phyloP scores from a whole-genome alignment of 2,113 vertebrate genomes.

The Corythornis cristatus region DNA sequence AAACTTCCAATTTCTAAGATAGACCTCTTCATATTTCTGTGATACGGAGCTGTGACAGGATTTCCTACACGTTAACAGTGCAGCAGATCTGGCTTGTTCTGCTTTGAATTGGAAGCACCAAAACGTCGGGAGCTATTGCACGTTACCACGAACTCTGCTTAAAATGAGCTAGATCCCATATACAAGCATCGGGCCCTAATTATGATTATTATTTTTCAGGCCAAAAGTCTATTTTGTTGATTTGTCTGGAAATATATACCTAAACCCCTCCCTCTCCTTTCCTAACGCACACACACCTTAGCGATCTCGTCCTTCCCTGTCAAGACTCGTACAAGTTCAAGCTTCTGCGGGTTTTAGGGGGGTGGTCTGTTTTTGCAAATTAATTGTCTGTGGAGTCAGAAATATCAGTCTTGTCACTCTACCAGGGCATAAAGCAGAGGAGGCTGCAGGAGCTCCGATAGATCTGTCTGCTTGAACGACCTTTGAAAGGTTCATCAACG shows the following conservation, averaged over 20 bases:
- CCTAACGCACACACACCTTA: neutral
- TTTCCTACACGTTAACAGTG: neutral
- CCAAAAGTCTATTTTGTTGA: neutral
- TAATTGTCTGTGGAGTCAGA: slow-evolving; percentile 48
- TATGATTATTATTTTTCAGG: neutral
- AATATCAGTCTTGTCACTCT: slow-evolving; percentile 47
- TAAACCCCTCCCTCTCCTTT: neutral
- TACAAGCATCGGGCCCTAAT: neutral
- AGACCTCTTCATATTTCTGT: neutral
- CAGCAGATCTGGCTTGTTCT: neutral
- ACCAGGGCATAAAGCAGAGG: neutral
- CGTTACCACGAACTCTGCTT: neutral
- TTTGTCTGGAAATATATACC: neutral
- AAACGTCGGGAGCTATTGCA: neutral
- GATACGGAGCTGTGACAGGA: rapidly evolving
- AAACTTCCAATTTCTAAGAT: neutral
- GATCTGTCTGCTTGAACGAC: neutral
- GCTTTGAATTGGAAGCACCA: neutral
- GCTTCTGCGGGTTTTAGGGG: neutral
- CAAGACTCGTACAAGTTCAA: neutral
- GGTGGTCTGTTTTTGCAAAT: slow-evolving; percentile 45
- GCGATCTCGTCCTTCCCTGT: neutral
- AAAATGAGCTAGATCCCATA: neutral
- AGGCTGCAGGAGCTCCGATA: neutral
- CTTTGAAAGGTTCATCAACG: slow-evolving; percentile 16